Evolutionary conservation across 2,888 invertebrate genomes (phyloP), one percentile per base, ranked within the genome.

Genomic region (Agriopis leucophaearia): DNA sequence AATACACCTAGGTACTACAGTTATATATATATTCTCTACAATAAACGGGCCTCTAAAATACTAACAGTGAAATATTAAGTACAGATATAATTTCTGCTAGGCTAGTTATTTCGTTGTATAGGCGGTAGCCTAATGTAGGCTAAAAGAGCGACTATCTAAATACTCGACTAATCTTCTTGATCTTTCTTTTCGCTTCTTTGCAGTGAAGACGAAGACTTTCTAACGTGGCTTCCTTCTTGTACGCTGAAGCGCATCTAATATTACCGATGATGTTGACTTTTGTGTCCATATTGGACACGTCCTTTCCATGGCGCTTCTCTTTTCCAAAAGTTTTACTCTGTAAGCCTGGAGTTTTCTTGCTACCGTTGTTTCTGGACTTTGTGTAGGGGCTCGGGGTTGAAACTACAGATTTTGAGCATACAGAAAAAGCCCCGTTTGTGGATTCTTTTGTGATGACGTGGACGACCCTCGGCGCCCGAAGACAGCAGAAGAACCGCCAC

Each of bases 91-190:
- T 87, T 42, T 88, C 81, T 87, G 81, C 73, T 82, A 90, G n/a
- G n/a, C n/a, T n/a, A n/a, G n/a, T n/a, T n/a, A n/a, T n/a, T n/a
- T n/a, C n/a, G n/a, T n/a, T n/a, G n/a, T n/a, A n/a, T n/a, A n/a
- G 88, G 90, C 89, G 84, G 88, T 9, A 76, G 79, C 89, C 89
- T 89, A 88, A 86, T 87, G 74, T 88, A 90, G 91, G 88, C 81
- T 77, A 72, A 58, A 52, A 27, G 8, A 10, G 44, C 9, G 13
- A 42, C 9, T 42, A 42, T 5, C 40, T 38, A 48, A 38, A 1
- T 47, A 8, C 47, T 58, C n/a, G n/a, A 35, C 8, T 35, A 35
- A 13, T 55, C 38, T 54, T 54, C 18, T 42, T 13, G 42, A 42
- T 42, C 27, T 27, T 27, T 56, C 35, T 56, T 56, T 6, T 52